These are phyloP conservation scores for Oreochromis aureus DNA, from an alignment of 2,113 vertebrate species.

Conservation along the genomic window DNA sequence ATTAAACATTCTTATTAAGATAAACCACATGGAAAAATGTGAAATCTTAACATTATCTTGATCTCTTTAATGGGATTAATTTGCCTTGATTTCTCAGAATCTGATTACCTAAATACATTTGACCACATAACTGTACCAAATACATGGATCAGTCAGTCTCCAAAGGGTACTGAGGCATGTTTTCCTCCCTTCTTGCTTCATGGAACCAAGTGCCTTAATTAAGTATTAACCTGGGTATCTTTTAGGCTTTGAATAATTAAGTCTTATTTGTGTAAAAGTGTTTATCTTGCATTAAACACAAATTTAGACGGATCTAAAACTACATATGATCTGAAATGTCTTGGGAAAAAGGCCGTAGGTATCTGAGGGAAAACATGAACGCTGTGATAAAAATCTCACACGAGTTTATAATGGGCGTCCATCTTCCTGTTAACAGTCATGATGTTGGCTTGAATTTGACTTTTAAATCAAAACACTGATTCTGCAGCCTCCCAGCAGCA, in stretches of 20 bases:
- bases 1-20: not conserved
- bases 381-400: not conserved
- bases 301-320: not conserved
- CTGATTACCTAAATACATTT: not conserved
- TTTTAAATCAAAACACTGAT: slow-evolving; percentile 20
- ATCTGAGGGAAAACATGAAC: not conserved
- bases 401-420: not conserved
- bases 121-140: not conserved
- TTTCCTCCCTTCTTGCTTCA: not conserved
- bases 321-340: not conserved
- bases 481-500: slow-evolving; percentile 10
- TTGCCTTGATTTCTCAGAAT: not conserved
- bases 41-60: not conserved
- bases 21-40: not conserved
- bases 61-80: not conserved
- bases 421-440: not conserved
- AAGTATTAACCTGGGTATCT: not conserved
- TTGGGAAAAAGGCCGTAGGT: not conserved
- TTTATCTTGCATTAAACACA: not conserved
- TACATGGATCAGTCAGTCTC: not conserved
- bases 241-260: not conserved
- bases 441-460: not conserved
- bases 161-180: not conserved
- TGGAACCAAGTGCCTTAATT: not conserved
- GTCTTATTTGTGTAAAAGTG: not conserved